Evolutionary conservation across 92 coral and sea anemone genomes (phyloP).

Genomic region (Meandrina meandrites): DNA sequence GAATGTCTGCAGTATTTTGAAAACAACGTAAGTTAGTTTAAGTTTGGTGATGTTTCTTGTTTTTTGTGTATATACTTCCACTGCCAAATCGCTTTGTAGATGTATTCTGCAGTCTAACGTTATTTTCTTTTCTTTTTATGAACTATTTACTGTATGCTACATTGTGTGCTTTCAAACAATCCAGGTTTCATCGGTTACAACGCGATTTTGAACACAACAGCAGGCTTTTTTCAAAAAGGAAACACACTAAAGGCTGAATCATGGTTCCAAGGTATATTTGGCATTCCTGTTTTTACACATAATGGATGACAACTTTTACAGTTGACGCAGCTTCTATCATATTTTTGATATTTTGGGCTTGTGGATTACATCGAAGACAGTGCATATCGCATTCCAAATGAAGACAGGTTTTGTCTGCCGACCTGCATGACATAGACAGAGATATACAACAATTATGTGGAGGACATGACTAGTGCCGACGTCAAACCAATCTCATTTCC

Average conservation of each 20-base stretch:
- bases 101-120: background rate
- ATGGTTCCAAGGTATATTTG: background rate
- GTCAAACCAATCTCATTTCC: background rate
- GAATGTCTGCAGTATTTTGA: background rate
- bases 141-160: background rate
- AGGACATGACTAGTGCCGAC: background rate
- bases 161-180: too few species aligned
- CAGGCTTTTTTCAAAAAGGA: background rate
- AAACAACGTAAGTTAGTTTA: background rate
- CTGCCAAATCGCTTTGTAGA: slow-evolving; percentile 27
- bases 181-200: background rate
- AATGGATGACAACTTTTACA: background rate
- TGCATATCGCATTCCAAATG: slow-evolving; percentile 38
- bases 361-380: slow-evolving; percentile 18
- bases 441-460: background rate
- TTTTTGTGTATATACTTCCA: background rate
- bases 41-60: too few species aligned
- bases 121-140: background rate
- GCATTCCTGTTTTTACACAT: background rate
- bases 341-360: too few species aligned
- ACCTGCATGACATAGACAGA: slow-evolving; percentile 34
- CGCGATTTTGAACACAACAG: background rate
- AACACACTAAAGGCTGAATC: background rate
- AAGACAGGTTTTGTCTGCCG: slow-evolving; percentile 36
- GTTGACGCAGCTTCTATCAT: background rate